Base-by-base conservation (phyloP, 2,113 vertebrate species). In the Arenaria interpres region DNA sequence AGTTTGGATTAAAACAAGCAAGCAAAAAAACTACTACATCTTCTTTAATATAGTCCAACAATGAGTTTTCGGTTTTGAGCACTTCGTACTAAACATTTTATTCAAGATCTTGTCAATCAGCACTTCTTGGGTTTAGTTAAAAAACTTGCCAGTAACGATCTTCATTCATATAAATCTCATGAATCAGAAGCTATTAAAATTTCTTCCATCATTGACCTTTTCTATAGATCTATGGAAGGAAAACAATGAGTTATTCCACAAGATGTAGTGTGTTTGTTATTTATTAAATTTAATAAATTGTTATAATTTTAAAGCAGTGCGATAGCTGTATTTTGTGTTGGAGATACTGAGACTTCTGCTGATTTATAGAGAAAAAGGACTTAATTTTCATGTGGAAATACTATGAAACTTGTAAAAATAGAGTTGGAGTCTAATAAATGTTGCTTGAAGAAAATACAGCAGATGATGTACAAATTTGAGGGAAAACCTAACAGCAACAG, bases 11-110 rank as follows among this genome's bases (percentile, higher is more conserved):
- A 48, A 85, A 90, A 48, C 4, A 56, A 76, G 33, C 8, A 54
- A 28, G 11, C 1, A 74, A 62, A 67, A 21, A 9, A 0, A 2
- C 20, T 25, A 17, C 4, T 32, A 8, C 8, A 6, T 56, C 2
- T 67, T 72, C 8, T 22, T 66, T 63, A 81, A 63, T 5, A 11
- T 4, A 50, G 10, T 37, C 30, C 15, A 64, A 15, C 1, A 54
- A 14, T 18, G 3, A 57, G 9, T 13, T 19, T 71, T 7, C 0
- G n/a, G 48, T 79, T 91, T 60, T 82, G 46, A 56, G 7, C 2
- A 39, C 39, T 69, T 56, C 5, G 20, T 71, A 46, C 3, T 17
- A 10, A 67, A 63, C 1, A 56, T 57, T 77, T 92, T 30, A 7
- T 85, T 90, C 20, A 75, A 57, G 11, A 56, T 69, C 57, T 69